A percentile compares a stretch with the other conserved stretches of the same genome.
Evolutionary conservation across 2,797 vertebrate species (phyloP).

Genomic region (Sphenopsis melanotis): DNA sequence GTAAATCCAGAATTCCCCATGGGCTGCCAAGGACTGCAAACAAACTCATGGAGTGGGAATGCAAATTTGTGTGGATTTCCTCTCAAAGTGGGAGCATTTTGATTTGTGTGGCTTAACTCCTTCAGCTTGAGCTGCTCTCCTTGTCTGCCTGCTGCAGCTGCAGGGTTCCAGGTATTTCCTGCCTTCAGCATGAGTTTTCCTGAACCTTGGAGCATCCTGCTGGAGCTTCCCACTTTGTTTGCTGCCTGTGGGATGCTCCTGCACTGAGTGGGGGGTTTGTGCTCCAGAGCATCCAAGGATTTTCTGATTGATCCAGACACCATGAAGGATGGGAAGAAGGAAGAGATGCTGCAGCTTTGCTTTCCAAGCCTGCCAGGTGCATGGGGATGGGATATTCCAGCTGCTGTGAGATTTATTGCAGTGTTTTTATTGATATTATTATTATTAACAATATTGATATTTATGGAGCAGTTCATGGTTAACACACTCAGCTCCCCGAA

Average conservation of each 20-base stretch:
- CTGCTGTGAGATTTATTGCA: background rate
- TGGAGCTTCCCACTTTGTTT: fast-evolving
- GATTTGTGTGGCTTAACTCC: background rate
- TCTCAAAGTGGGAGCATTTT: background rate
- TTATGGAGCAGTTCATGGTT: background rate
- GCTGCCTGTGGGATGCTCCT: background rate
- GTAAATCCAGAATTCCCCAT: background rate
- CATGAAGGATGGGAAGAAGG: background rate
- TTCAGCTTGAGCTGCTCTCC: background rate
- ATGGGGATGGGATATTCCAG: background rate
- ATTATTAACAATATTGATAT: background rate
- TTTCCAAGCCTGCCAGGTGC: background rate
- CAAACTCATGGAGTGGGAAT: background rate
- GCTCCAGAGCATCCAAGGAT: background rate
- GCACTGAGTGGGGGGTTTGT: background rate
- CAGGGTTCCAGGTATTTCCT: background rate
- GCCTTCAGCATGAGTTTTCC: background rate
- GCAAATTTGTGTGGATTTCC: background rate
- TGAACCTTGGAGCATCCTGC: background rate
- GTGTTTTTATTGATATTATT: background rate
- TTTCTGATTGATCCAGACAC: background rate
- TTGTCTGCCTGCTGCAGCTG: background rate
- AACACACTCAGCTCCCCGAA: background rate
- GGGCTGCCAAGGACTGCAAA: background rate
- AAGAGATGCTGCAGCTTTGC: background rate